Base-by-base conservation (phyloP, 2,113 vertebrate species). In the Laterallus jamaicensis region DNA sequence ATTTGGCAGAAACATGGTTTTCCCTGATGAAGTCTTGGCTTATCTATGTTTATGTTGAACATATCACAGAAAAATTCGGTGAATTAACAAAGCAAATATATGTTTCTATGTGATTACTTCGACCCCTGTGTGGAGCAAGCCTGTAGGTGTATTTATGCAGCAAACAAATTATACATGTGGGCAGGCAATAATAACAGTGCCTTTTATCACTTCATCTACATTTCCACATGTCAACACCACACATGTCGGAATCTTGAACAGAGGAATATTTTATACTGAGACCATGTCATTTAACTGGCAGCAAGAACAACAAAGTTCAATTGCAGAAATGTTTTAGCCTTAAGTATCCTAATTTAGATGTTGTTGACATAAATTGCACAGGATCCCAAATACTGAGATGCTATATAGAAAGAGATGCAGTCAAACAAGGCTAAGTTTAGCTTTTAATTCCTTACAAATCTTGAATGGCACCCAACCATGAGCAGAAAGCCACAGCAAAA, bases 111-210 rank as follows among this genome's bases (percentile, higher is more conserved):
- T 28, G 56, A 42, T 39, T 87, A 12, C 67, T 91, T 18, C 67
- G 75, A 64, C 31, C 37, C 37, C 73, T 67, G 52, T 12, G 58
- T 35, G 56, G 80, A 94, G 56, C 8, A 86, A 89, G 69, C 12
- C 56, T 88, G 71, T 70, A 83, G 73, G 82, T 86, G 74, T 88
- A 85, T 75, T 93, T 91, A 47, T 64, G 79, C 44, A 74, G 85
- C 44, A 86, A 96, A 80, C 15, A 75, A 71, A 62, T 52, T 32
- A 32, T 32, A 7, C 18, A n/a, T n/a, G 85, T 75, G 62, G 82
- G 79, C 76, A 92, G 68, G 68, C 62, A 92, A 89, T 47, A 91
- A 49, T 50, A 95, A 60, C 75, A 82, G 67, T 7, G 85, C 40
- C 71, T 88, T 94, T 88, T 82, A 73, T 39, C 69, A 84, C 69